These are phyloP conservation scores for Drosophila colorata DNA, from an alignment of 2,888 invertebrate species.

Conservation along the genomic window DNA sequence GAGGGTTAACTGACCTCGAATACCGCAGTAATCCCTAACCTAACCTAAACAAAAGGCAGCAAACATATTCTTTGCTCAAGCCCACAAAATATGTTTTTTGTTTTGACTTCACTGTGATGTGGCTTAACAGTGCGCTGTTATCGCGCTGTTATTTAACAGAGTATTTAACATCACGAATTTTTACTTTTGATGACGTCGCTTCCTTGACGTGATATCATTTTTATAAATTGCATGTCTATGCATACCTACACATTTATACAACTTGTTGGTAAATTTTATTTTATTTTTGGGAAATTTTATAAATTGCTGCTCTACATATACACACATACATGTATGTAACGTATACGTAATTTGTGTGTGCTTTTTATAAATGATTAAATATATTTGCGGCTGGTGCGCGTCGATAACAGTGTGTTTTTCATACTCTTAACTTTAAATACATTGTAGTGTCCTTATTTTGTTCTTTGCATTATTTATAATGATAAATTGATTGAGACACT, in stretches of 20 bases:
- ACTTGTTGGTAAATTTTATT: not conserved
- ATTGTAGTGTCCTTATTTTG: not conserved
- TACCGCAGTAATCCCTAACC: too few relatives aligned
- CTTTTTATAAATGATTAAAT: not conserved
- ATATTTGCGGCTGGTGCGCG: not conserved
- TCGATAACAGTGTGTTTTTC: not conserved
- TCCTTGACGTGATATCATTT: slow-evolving; percentile 45
- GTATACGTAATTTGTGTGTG: not conserved
- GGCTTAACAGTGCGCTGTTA: slow-evolving; percentile 12
- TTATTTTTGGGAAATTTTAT: not conserved
- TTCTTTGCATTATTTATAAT: too few relatives aligned
- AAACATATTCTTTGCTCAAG: not conserved
- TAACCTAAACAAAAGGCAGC: not conserved
- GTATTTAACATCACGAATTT: not conserved
- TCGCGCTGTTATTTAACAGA: slow-evolving; percentile 6
- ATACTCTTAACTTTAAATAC: not conserved
- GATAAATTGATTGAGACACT: not conserved
- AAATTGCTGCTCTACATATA: not conserved
- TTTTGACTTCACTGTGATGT: slow-evolving; percentile 6
- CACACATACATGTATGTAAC: not conserved
- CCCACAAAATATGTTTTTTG: not conserved
- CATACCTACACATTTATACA: not conserved
- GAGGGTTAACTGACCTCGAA: too few relatives aligned
- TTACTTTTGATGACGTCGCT: slow-evolving; percentile 36
- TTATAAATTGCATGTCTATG: slow-evolving; percentile 49